Evolutionary conservation across 2,113 vertebrate species (phyloP), one percentile per base, ranked within the genome.

Genomic region (Phyllostomus hastatus): DNA sequence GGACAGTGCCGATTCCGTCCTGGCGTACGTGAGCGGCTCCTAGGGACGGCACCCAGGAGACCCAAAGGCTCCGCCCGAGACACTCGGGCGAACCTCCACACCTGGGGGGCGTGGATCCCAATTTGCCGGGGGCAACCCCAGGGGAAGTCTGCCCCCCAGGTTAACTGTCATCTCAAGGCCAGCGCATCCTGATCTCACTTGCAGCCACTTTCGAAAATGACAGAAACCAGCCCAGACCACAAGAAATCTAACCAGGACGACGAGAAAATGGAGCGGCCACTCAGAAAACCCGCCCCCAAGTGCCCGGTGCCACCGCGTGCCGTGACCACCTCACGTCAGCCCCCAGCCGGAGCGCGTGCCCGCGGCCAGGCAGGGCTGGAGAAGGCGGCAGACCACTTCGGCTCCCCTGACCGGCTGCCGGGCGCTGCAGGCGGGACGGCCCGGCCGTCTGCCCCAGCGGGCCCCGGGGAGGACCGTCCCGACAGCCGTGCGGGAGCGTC

Each of bases 41-140:
- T 9, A 0, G 0, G 7, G 38, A 19, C 0, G 6, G 38, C 0
- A 10, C 5, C 28, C 0, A 0, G 2, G 48, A 33, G 72, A 59
- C 20, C 10, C 17, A 10, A 57, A 48, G 66, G 35, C 54, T 10
- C 22, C 4, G 8, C 0, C 48, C 6, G 15, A 31, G 33, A 12
- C 3, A 3, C 19, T 8, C 0, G 4, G 22, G 35, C 0, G 16
- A 57, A 22, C 43, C 75, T 41, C 46, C 31, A 10, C 7, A 17
- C 7, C 19, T 0, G 7, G 35, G 52, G 24, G 57, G 57, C 57
- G 8, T 26, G 57, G 57, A 10, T 26, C 57, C 57, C 10, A 9
- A 22, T 10, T 26, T 26, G 57, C 22, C 1, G 9, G 57, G 57
- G 41, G 38, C 14, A n/a, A 28, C 4, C 83, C 54, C 59, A 2